phyloP scores from a whole-genome alignment of 37 sponge, comb jelly and placozoan genomes.

The Axinella damicornis region DNA sequence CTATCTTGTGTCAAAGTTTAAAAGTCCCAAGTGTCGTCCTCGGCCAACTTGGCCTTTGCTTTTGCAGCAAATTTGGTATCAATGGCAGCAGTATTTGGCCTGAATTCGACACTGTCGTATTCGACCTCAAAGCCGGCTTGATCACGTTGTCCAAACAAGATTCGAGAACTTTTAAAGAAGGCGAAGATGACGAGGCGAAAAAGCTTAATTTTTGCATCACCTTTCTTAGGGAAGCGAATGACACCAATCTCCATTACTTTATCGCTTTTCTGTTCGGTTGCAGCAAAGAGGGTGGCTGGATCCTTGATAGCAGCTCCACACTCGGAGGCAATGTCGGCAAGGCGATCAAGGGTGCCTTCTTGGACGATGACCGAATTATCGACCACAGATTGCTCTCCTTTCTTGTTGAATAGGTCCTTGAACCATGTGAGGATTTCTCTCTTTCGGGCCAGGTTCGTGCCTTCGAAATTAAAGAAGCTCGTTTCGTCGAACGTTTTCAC shows the following conservation, averaged over 20 bases:
- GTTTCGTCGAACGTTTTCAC: not conserved
- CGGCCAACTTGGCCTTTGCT: not conserved
- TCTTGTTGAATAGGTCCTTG: constrained; percentile 18
- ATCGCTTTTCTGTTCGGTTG: constrained; percentile 11
- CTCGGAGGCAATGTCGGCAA: constrained; percentile 16
- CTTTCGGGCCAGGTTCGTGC: not conserved
- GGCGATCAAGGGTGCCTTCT: not conserved
- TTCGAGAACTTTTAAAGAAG: too few species aligned
- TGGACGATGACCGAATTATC: constrained; percentile 26
- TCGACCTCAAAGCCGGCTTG: too few species aligned
- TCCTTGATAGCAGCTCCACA: constrained; percentile 29
- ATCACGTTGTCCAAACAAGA: too few species aligned
- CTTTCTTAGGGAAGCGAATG: constrained; percentile 5
- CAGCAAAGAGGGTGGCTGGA: not conserved
- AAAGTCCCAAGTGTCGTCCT: too few species aligned
- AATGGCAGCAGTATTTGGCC: too few species aligned
- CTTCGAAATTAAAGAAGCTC: too few species aligned
- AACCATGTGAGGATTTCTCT: constrained; percentile 20
- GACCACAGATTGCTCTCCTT: constrained; percentile 9
- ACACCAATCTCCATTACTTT: constrained; percentile 13
- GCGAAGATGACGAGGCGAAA: not conserved
- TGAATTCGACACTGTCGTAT: too few species aligned
- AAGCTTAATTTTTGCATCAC: constrained; percentile 11
- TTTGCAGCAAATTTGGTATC: not conserved
- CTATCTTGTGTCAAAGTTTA: too few species aligned